These are phyloP conservation scores for Momotus momota DNA, from an alignment of 2,797 vertebrate species.

Conservation along the genomic window DNA sequence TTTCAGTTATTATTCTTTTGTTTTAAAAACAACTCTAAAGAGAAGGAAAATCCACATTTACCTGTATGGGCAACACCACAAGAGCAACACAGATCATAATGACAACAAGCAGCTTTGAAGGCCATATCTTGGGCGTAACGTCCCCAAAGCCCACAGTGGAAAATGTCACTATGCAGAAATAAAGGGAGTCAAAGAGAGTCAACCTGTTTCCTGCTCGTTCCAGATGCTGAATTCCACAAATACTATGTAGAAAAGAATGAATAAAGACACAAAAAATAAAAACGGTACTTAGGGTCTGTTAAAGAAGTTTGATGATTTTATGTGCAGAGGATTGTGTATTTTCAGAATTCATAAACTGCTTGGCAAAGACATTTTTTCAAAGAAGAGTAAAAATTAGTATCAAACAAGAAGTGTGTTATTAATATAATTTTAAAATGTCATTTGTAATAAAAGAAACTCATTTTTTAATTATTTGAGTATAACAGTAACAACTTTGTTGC, in stretches of 20 bases:
- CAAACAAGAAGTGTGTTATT: background rate
- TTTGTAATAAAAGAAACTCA: background rate
- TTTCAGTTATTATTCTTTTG: background rate
- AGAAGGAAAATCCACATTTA: slow-evolving; percentile 57
- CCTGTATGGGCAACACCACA: slow-evolving; percentile 87
- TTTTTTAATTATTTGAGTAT: background rate
- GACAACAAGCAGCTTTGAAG: slow-evolving; percentile 86
- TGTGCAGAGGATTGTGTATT: background rate
- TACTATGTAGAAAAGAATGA: slow-evolving; percentile 77
- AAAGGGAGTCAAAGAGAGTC: slow-evolving; percentile 86
- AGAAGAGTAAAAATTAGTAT: background rate
- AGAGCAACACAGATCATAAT: slow-evolving; percentile 88
- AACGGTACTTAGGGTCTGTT: background rate
- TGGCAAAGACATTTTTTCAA: background rate
- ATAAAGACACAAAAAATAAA: slow-evolving; percentile 54
- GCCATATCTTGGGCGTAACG: slow-evolving; percentile 87
- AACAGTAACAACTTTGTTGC: background rate
- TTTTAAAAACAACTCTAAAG: background rate
- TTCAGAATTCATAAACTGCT: background rate
- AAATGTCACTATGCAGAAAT: slow-evolving; percentile 89
- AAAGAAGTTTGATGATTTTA: background rate
- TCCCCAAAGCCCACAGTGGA: slow-evolving; percentile 88
- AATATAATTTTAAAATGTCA: background rate
- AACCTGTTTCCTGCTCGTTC: slow-evolving; percentile 86
- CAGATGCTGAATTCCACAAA: slow-evolving; percentile 88